These are phyloP conservation scores for Spilogale gracilis DNA, from an alignment of 2,113 vertebrate genomes.

Conservation along the genomic window DNA sequence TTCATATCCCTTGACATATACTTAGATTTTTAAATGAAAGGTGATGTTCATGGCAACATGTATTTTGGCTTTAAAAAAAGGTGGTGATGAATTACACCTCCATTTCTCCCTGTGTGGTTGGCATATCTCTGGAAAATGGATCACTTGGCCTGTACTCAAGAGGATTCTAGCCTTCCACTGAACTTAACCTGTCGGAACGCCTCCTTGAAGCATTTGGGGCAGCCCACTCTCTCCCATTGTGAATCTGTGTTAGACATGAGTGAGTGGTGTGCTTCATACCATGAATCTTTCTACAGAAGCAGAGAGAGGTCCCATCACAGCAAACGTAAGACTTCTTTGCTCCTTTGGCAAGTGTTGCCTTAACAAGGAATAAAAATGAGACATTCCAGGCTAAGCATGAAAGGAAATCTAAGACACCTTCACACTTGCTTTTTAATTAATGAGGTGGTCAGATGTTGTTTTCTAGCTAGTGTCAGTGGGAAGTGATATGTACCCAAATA, in stretches of 20 bases:
- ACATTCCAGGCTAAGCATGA: neutral
- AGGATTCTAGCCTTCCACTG: constrained; percentile 29
- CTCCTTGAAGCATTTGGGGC: neutral
- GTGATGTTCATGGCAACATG: neutral
- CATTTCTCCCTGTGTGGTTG: neutral
- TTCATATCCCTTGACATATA: constrained; percentile 20
- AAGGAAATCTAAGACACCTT: constrained; percentile 18
- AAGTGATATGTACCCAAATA: constrained; percentile 21
- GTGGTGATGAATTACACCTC: constrained; percentile 23
- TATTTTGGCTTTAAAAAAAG: constrained; percentile 23
- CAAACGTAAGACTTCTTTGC: neutral
- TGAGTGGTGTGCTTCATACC: neutral
- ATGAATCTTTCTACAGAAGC: neutral
- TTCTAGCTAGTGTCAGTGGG: neutral
- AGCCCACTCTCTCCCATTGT: neutral
- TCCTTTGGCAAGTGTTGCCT: neutral
- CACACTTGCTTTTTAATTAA: constrained; percentile 36
- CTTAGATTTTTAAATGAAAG: constrained; percentile 57
- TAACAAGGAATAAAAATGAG: constrained; percentile 41
- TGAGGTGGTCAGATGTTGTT: constrained; percentile 22
- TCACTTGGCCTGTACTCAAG: neutral
- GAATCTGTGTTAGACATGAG: neutral
- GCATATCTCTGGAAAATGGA: neutral
- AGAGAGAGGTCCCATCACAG: neutral
- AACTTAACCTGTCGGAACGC: neutral